Evolutionary conservation across 2,797 vertebrate species (phyloP), one percentile per base, ranked within the genome.

Genomic region (Anabas testudineus): DNA sequence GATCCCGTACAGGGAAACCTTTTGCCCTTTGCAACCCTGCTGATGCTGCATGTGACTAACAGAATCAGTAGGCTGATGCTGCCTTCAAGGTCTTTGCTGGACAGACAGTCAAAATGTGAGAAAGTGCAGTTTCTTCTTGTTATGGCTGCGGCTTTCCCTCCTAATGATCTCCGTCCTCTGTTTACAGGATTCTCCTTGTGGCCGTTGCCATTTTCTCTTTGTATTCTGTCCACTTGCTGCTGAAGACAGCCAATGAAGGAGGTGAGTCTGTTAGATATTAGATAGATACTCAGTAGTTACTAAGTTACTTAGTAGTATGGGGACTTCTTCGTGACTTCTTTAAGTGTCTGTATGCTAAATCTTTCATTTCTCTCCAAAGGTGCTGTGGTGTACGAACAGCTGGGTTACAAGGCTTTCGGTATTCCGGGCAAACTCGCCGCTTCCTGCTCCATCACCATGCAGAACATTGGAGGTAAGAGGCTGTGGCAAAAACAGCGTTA

Each of bases 221-320:
- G 34, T 99, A 99, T 91, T 99, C 98, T 63, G 97, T 99, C 79
- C 98, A 99, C 88, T 94, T 99, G 85, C 95, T 99, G 83, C 89
- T 99, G 71, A 99, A 99, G 92, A 99, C 98, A 4, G 96, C 98
- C 78, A 98, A 97, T 34, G 97, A 99, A 98, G 98, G 97, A 97
- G 97, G 98, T 99, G 92, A 81, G 84, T 67, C 21, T 9, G 1
- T 26, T 14, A 18, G 1, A 52, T 0, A 5, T n/a, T 16, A 16
- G 1, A n/a, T n/a, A n/a, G n/a, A n/a, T n/a, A n/a, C n/a, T n/a
- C n/a, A n/a, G n/a, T n/a, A n/a, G n/a, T n/a, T n/a, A n/a, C n/a
- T n/a, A n/a, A n/a, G n/a, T n/a, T n/a, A n/a, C n/a, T n/a, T n/a
- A 4, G 1, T 18, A 2, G 10, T 32, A 36, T 9, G 7, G 2